phyloP scores from a whole-genome alignment of 2,888 invertebrate genomes.

The Hirtodrosophila histrioides region DNA sequence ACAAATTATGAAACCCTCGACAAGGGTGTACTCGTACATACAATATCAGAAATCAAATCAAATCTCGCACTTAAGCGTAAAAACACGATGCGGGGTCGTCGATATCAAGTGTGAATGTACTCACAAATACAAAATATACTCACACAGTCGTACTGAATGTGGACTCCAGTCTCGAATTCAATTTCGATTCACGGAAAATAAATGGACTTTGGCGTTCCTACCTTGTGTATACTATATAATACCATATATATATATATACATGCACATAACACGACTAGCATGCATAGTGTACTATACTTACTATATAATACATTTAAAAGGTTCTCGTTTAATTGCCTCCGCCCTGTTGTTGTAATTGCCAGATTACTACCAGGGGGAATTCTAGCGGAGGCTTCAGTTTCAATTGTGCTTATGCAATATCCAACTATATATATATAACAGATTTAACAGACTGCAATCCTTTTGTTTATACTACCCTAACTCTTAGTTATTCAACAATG shows the following conservation, averaged over 20 bases:
- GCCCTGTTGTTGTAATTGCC: constrained; percentile 18
- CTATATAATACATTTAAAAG: no score
- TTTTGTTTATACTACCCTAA: constrained; percentile 11
- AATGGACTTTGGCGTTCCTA: constrained; percentile 26
- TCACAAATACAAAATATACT: not conserved
- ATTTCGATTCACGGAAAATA: constrained; percentile 26
- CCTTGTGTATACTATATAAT: not conserved
- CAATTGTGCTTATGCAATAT: constrained; percentile 25
- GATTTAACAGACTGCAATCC: not conserved
- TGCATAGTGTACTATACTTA: no score
- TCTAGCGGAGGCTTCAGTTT: constrained; percentile 16
- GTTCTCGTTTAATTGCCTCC: no score
- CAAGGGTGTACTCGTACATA: no score
- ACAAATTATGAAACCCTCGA: no score
- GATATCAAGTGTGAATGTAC: constrained; percentile 10
- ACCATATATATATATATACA: no score
- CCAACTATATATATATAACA: constrained; percentile 9
- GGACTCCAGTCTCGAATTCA: constrained; percentile 40
- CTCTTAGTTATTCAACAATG: constrained; percentile 5
- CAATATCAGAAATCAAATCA: no score
- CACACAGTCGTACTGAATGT: no score
- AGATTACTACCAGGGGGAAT: constrained; percentile 9
- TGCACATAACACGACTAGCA: no score
- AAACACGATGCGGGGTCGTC: constrained; percentile 28
- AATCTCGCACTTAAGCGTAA: no score